Evolutionary conservation across 2,113 vertebrate genomes (phyloP).

Genomic region (Cottus gobio): DNA sequence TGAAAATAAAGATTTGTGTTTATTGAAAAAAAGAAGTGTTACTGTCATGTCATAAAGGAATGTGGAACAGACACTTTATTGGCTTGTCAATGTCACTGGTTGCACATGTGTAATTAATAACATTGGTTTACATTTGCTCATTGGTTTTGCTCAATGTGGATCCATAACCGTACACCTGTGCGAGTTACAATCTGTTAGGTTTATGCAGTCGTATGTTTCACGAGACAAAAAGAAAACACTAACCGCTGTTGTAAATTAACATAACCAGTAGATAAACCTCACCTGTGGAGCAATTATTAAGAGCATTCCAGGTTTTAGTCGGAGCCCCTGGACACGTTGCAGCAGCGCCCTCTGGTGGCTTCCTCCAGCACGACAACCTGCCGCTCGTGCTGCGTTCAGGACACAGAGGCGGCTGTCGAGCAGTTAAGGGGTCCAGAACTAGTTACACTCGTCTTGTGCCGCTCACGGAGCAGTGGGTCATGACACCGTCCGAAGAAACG

Average conservation of each 20-base stretch:
- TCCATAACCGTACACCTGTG: background rate
- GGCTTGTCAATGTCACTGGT: background rate
- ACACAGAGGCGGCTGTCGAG: no score
- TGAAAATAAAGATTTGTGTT: conserved; percentile 77
- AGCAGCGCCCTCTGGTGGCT: conserved; percentile 18
- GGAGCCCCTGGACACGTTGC: background rate
- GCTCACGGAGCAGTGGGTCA: background rate
- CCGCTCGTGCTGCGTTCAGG: background rate
- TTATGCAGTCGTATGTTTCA: background rate
- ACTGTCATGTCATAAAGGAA: background rate
- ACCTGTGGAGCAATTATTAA: background rate
- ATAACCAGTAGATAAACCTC: background rate
- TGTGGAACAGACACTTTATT: background rate
- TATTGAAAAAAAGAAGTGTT: conserved; percentile 19
- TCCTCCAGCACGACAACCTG: background rate
- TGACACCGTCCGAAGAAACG: conserved; percentile 19
- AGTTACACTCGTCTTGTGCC: no score
- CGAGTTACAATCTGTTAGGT: background rate
- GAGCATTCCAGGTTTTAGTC: no score
- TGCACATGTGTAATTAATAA: background rate
- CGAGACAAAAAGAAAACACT: background rate
- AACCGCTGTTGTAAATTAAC: background rate
- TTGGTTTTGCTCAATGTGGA: background rate
- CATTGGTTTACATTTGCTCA: background rate
- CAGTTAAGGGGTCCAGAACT: background rate